Evolutionary conservation across 2,797 vertebrate genomes (phyloP), one percentile per base, ranked within the genome.

Genomic region (Coreius guichenoti): DNA sequence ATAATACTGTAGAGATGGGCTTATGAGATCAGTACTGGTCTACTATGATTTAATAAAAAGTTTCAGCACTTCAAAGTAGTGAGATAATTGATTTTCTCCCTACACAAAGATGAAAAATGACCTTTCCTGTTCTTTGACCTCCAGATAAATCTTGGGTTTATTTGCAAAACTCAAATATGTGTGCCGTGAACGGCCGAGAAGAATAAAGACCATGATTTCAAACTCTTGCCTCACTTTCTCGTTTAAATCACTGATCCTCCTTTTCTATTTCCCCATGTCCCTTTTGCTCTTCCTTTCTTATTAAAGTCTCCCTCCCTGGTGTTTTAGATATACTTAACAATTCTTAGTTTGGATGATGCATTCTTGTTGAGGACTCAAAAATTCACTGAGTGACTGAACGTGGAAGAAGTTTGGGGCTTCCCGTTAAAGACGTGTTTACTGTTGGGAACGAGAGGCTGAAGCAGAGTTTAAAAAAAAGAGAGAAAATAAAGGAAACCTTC

Each of bases 41-140:
- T 74, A 26, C 65, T 82, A 65, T 83, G 58, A 83, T 76, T 83
- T 77, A 56, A 77, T 77, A 56, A 83, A 67, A 11, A 56, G 63
- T 76, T 77, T n/a, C 33, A 77, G 45, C 1, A 5, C 73, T 68
- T 84, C 61, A 77, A 68, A 77, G 61, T 17, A 45, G 23, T 19
- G 61, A 56, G 47, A 43, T 77, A 56, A 75, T 80, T 76, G 29
- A 86, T 68, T 74, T 26, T 39, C 33, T 31, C 26, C 68, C 29
- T 47, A 78, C 83, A 51, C 23, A 67, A 14, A 56, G 49, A 63
- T 43, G 77, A 86, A 69, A 72, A 84, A 79, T 43, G 2, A 49
- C 54, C 36, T 75, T 49, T 81, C 81, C 29, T 75, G 65, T 78
- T 81, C 16, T 69, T 84, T 84, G 83, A 79, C 83, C 75, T 79